Evolutionary conservation across 2,113 vertebrate species (phyloP).

Genomic region (human): DNA sequence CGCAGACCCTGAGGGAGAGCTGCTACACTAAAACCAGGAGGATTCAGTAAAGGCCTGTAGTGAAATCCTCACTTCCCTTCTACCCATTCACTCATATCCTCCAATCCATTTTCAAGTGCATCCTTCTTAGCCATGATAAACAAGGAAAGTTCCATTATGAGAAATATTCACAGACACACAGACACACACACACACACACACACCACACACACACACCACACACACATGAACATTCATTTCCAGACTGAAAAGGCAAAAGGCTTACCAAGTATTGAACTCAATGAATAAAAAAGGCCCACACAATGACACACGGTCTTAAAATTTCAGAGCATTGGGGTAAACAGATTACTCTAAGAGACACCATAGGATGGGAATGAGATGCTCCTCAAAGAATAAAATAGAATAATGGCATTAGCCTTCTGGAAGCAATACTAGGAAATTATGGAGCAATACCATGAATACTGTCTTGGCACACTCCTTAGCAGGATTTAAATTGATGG

Average conservation of each 20-base stretch:
- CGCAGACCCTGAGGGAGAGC: background rate
- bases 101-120: background rate
- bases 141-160: background rate
- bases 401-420: background rate
- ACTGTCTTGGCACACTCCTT: background rate
- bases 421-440: background rate
- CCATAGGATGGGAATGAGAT: background rate
- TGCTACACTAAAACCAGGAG: background rate
- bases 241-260: background rate
- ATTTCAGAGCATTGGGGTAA: background rate
- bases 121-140: background rate
- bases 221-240: background rate
- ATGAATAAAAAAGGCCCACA: background rate
- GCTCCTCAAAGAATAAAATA: background rate
- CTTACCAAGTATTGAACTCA: background rate
- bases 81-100: background rate
- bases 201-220: background rate
- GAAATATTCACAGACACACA: background rate
- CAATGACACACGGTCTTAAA: background rate
- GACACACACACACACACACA: background rate
- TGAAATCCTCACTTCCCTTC: background rate
- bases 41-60: background rate
- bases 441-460: background rate
- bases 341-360: background rate
- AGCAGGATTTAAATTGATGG: background rate